phyloP scores from a whole-genome alignment of 1,140 invertebrate species.

The Lasaia peninsularis region DNA sequence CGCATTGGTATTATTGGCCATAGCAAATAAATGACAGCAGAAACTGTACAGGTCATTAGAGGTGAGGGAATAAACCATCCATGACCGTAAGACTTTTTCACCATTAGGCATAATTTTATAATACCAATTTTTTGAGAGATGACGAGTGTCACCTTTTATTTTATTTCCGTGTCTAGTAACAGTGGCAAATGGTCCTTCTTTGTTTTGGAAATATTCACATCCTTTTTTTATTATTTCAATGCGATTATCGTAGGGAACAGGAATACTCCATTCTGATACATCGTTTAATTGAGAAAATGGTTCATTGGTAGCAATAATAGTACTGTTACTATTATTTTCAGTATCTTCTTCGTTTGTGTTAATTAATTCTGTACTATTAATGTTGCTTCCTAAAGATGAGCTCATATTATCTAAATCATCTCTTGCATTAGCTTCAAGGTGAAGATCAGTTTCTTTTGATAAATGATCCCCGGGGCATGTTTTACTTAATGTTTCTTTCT shows the following conservation, averaged over 20 bases:
- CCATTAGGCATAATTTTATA: not conserved
- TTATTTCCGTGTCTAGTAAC: not conserved
- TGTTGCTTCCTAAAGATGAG: constrained; percentile 2
- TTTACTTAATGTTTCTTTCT: not conserved
- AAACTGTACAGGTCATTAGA: not conserved
- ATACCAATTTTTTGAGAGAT: not conserved
- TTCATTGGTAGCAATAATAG: not conserved
- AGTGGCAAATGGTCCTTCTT: constrained; percentile 5
- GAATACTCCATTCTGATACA: not conserved
- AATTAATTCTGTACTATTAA: not conserved
- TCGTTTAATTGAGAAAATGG: not conserved
- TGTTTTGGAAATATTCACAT: constrained; percentile 5
- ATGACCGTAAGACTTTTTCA: not conserved
- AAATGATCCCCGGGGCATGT: not conserved
- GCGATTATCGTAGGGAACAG: not conserved
- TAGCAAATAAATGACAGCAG: not conserved
- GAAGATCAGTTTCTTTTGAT: not conserved
- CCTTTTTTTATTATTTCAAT: constrained; percentile 9
- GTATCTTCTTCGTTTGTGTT: not conserved
- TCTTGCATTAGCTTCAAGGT: not conserved
- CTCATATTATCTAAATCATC: not conserved
- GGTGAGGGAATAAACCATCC: not conserved
- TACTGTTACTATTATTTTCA: not conserved
- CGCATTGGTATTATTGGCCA: not conserved
- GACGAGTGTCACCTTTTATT: not conserved